These are phyloP conservation scores for Coturnix japonica DNA, from an alignment of 2,113 vertebrate genomes.

Conservation along the genomic window DNA sequence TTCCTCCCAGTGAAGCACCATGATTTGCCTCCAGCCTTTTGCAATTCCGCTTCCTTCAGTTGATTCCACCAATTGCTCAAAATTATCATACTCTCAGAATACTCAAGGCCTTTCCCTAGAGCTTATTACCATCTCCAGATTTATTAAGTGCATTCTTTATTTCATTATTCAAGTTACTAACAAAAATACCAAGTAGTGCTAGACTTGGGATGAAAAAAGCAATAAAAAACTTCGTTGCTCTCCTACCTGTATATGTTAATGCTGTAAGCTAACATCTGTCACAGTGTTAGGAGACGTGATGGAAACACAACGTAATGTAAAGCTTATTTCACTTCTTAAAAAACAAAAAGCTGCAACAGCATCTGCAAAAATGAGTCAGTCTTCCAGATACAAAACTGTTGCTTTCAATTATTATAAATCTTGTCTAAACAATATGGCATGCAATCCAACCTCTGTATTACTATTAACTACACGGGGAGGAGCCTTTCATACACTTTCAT, in stretches of 20 bases:
- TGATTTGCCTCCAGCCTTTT: neutral
- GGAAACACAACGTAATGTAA: neutral
- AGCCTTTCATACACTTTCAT: too few species aligned
- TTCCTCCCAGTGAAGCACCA: neutral
- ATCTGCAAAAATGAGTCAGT: neutral
- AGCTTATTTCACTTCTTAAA: constrained; percentile 13
- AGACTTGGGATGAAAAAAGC: neutral
- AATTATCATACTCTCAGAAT: neutral
- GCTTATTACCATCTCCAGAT: neutral
- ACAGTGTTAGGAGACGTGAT: neutral
- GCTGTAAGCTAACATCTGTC: constrained; percentile 7
- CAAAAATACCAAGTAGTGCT: neutral
- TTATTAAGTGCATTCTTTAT: neutral
- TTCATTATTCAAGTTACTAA: neutral
- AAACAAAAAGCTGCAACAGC: neutral
- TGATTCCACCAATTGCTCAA: neutral
- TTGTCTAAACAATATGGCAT: constrained; percentile 2
- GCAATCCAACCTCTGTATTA: neutral
- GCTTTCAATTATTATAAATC: constrained; percentile 39
- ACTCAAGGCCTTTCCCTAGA: neutral
- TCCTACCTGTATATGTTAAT: neutral
- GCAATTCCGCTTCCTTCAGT: neutral
- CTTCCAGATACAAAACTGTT: neutral
- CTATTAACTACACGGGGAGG: neutral
- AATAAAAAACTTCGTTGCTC: neutral